Evolutionary conservation across 2,113 vertebrate genomes (phyloP).

Genomic region (Macquaria ambigua): DNA sequence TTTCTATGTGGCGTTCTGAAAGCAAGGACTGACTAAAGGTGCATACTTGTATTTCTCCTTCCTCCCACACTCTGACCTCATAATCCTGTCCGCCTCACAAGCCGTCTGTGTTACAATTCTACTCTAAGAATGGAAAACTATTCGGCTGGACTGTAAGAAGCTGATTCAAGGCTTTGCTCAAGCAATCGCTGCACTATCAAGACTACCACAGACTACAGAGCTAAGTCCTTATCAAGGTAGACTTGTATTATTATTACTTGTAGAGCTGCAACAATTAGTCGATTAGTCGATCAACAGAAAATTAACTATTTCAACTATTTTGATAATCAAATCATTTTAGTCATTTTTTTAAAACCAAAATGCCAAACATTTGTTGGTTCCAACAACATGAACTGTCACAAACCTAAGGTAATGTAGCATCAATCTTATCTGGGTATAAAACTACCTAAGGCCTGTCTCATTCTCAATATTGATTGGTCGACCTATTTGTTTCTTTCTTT

Average conservation of each 20-base stretch:
- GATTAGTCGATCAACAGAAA: no score
- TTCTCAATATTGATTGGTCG: no score
- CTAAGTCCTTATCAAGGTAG: neutral
- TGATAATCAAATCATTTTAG: no score
- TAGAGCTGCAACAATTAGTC: neutral
- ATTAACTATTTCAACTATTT: no score
- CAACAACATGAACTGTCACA: no score
- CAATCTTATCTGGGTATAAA: no score
- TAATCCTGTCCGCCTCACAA: neutral
- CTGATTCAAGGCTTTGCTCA: neutral
- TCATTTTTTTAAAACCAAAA: no score
- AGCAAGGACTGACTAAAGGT: neutral
- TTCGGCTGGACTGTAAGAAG: neutral
- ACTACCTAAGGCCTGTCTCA: no score
- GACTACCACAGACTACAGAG: neutral
- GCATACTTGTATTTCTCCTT: neutral
- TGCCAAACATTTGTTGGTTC: no score
- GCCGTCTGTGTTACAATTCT: constrained; percentile 16
- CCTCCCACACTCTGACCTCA: constrained; percentile 13
- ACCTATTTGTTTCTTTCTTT: no score
- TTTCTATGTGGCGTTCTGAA: constrained; percentile 6
- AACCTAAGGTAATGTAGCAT: no score
- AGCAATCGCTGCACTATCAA: neutral
- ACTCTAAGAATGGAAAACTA: no score
- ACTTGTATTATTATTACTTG: neutral